Evolutionary conservation across 2,888 invertebrate genomes (phyloP).

Genomic region (Hypomecis atomaria): DNA sequence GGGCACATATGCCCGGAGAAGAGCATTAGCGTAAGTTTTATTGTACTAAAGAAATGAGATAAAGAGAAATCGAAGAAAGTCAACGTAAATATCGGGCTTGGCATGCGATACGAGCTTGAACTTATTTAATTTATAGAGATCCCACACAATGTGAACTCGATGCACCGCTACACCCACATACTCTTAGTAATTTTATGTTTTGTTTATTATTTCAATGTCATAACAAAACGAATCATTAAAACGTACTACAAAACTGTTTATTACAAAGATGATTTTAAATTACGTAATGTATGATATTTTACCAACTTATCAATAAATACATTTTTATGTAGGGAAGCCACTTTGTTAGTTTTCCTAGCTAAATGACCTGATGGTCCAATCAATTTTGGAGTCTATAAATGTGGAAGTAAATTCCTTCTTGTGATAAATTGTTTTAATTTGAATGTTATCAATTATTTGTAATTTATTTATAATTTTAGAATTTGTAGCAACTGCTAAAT

Average conservation of each 20-base stretch:
- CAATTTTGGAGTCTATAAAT: too few relatives aligned
- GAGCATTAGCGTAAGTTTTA: conserved; percentile 41
- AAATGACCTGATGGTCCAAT: too few relatives aligned
- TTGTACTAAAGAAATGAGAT: conserved; percentile 38
- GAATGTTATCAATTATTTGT: too few relatives aligned
- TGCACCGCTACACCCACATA: conserved; percentile 34
- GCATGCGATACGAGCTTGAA: conserved; percentile 33
- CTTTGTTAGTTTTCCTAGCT: too few relatives aligned
- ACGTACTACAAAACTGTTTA: background rate
- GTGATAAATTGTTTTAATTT: too few relatives aligned
- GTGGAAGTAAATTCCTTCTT: too few relatives aligned
- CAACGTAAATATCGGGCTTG: conserved; percentile 34
- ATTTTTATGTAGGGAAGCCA: too few relatives aligned
- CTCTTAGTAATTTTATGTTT: conserved; percentile 24
- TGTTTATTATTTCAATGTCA: conserved; percentile 32
- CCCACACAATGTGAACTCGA: conserved; percentile 38
- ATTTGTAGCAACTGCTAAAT: too few relatives aligned
- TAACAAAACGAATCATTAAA: conserved; percentile 17
- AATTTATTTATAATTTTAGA: too few relatives aligned
- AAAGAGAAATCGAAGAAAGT: conserved; percentile 37
- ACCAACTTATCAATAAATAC: background rate
- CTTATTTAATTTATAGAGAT: conserved; percentile 38
- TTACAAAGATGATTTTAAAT: conserved; percentile 2
- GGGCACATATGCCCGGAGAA: conserved; percentile 23
- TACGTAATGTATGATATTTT: background rate